A percentile compares a stretch with the other conserved stretches of the same genome.
phyloP scores from a whole-genome alignment of 1,140 invertebrate genomes.

The Panagrolaimus sp. region DNA sequence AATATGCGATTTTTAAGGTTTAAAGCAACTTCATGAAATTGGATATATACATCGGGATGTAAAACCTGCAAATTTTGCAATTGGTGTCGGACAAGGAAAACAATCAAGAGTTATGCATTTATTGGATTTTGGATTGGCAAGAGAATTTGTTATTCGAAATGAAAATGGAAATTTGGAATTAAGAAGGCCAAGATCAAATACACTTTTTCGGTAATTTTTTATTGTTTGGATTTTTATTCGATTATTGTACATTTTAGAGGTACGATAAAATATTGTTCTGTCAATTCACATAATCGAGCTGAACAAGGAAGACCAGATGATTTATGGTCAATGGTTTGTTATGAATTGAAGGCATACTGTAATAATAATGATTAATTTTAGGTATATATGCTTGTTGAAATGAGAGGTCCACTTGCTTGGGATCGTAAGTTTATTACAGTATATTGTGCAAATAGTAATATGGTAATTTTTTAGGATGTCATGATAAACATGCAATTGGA shows the following conservation, averaged over 20 bases:
- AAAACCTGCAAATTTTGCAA: conserved; percentile 68
- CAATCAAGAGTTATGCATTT: conserved; percentile 72
- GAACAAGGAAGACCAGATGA: conserved; percentile 70
- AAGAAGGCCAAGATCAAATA: conserved; percentile 83
- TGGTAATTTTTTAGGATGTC: conserved; percentile 61
- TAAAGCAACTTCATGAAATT: conserved; percentile 63
- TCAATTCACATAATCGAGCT: conserved; percentile 96
- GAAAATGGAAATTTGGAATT: conserved; percentile 81
- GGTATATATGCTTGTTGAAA: conserved; percentile 94
- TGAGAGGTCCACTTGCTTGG: conserved; percentile 95
- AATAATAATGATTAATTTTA: background rate
- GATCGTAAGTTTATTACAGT: conserved; percentile 66
- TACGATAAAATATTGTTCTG: conserved; percentile 94
- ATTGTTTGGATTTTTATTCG: background rate
- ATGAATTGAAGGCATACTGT: too few species aligned
- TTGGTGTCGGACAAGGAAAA: conserved; percentile 30
- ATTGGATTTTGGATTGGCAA: conserved; percentile 93
- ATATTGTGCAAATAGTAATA: background rate
- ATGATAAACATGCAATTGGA: conserved; percentile 39
- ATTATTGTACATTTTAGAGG: conserved; percentile 68
- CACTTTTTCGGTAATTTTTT: conserved; percentile 60
- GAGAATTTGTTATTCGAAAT: conserved; percentile 71
- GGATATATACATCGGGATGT: conserved; percentile 72
- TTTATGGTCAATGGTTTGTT: conserved; percentile 83
- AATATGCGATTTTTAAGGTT: conserved; percentile 72